Base-by-base conservation (phyloP, 1,140 invertebrate species). In the Bemisia tabaci region DNA sequence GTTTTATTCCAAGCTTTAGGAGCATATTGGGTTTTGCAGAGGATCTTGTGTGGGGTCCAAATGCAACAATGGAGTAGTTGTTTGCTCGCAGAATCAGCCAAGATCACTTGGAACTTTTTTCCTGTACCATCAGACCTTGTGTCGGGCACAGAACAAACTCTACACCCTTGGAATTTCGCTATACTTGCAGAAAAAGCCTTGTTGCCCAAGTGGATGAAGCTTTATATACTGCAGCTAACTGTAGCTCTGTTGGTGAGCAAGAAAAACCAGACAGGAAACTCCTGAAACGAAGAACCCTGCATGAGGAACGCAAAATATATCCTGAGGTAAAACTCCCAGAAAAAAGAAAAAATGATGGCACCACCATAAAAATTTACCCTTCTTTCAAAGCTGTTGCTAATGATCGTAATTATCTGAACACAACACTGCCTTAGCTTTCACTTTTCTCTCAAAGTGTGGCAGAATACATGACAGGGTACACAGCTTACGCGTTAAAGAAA, bases 51-150 rank as follows among this genome's bases (percentile, higher is more conserved):
- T 48, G 33, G 33, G 17, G 17, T 48, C 5, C 33, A 9, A 17
- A 48, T 9, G 5, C 33, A 5, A 9, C 33, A 9, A 48, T 73
- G 0, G 63, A 68, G 22, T 71, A 71, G 63, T 9, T 73, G 1
- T n/a, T 73, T 1, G 71, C 69, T 0, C 72, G 70, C 22, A 71
- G 72, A 64, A 26, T 70, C 22, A 70, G 68, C 25, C 72, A 71
- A 66, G 70, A 71, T 63, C 68, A 72, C 62, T 26, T 71, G n/a
- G 66, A 73, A 67, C 23, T 71, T 0, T 73, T 73, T 17, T 73
- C 71, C 27, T 67, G 64, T 64, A 70, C 70, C 0, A 71, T 71
- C 21, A 39, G 69, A 61, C 65, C 22, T 26, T 68, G 71, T n/a
- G 68, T 69, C 5, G 71, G 70, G 1, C 72, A 70, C 70, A 72